Base-by-base conservation (phyloP, 2,797 vertebrate genomes). In the Eleutherodactylus coqui region DNA sequence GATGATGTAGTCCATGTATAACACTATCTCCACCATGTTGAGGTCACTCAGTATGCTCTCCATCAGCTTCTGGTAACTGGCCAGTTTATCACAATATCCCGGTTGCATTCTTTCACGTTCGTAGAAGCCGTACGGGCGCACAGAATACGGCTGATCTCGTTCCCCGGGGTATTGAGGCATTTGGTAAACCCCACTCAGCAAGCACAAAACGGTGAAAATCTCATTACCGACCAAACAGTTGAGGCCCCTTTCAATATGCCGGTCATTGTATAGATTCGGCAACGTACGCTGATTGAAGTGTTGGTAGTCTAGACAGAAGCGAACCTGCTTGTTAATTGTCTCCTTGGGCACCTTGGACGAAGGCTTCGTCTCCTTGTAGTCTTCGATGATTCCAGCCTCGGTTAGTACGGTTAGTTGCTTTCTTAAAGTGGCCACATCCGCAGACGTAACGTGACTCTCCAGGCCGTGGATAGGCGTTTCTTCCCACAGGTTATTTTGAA, bases 111-210 rank as follows among this genome's bases (percentile, higher is more conserved):
- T 32, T 38, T 82, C 72, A 0, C 8, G 3, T 13, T 84, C 79
- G n/a, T 82, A 82, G 79, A 70, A 82, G 32, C 62, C 79, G 6
- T 53, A 32, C 0, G 83, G 83, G 43, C 55, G 47, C 11, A 84
- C 24, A 27, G 45, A 47, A 47, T 76, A 76, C 14, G 55, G 73
- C 0, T 69, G 11, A 10, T 77, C 60, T 21, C 75, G 58, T 11
- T 84, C 83, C 13, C 75, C 83, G 16, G 79, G 79, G 64, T 16
- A 82, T 2, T 2, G 8, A 7, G 64, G 64, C 3, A 72, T 3
- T 16, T 82, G 80, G 64, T 6, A 8, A 1, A 82, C 14, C 6
- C 51, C 24, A 29, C 47, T 82, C 2, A 27, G 2, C 13, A 82
- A 1, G 7, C 32, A 21, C 27, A 82, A 19, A 5, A 82, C 24